Conservation (phyloP, 2,113 vertebrate genomes). For the Propithecus coquereli region DNA sequence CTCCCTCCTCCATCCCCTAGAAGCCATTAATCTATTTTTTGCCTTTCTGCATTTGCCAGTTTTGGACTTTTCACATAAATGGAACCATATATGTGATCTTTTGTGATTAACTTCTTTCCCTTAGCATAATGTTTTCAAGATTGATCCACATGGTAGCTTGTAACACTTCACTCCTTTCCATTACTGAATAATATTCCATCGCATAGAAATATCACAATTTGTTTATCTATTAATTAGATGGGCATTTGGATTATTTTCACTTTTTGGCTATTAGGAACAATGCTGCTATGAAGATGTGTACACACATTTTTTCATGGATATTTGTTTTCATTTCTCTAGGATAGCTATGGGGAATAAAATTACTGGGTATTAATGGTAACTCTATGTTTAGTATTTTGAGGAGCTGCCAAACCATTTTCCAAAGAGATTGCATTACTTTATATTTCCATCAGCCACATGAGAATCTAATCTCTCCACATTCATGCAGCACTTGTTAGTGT, state of each 20-base stretch:
- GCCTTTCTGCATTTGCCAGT: fast-evolving
- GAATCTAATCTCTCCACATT: background rate
- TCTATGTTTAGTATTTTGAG: background rate
- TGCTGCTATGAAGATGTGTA: background rate
- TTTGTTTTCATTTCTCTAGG: background rate
- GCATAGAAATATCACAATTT: background rate
- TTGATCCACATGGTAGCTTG: background rate
- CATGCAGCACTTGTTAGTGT: background rate
- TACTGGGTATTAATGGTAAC: background rate
- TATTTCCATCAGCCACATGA: background rate
- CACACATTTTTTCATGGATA: background rate
- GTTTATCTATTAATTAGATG: background rate
- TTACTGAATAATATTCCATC: background rate
- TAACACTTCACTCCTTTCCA: background rate
- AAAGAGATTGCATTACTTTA: background rate
- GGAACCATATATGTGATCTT: background rate
- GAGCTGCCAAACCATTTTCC: background rate
- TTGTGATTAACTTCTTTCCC: background rate
- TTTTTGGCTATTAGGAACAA: background rate
- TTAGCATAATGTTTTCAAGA: background rate
- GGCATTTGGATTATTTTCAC: background rate
- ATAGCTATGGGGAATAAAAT: background rate
- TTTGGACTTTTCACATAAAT: background rate
- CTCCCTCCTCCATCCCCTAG: background rate
- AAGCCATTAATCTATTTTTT: background rate